A percentile compares a stretch with the other conserved stretches of the same genome.
Evolutionary conservation across 1,140 invertebrate species (phyloP).

Genomic region (Drosophila mauritiana): DNA sequence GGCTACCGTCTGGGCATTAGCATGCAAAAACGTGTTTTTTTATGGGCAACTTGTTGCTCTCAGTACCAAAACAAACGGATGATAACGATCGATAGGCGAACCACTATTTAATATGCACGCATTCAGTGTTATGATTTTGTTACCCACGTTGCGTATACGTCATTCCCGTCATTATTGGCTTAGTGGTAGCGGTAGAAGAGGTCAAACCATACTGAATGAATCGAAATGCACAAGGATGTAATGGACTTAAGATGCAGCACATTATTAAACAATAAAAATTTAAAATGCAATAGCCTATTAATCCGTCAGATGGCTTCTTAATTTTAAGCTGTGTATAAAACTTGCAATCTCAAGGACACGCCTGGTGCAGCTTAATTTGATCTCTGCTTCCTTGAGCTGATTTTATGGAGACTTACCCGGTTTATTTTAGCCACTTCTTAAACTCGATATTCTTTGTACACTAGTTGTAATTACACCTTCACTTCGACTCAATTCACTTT

Average conservation of each 20-base stretch:
- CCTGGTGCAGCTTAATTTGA: background rate
- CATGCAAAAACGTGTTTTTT: slow-evolving; percentile 68
- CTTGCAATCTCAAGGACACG: background rate
- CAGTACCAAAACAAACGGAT: slow-evolving; percentile 41
- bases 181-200: background rate
- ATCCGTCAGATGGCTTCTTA: no score
- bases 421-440: slow-evolving; percentile 4
- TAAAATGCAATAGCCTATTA: no score
- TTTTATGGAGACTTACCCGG: slow-evolving; percentile 43
- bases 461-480: slow-evolving; percentile 15
- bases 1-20: slow-evolving; percentile 46
- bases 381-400: background rate
- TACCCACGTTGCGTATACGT: slow-evolving; percentile 63
- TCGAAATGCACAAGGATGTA: background rate
- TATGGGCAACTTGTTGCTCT: slow-evolving; percentile 51
- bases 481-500: slow-evolving; percentile 18
- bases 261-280: background rate
- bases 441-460: background rate
- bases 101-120: slow-evolving; percentile 17
- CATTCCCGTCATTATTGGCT: slow-evolving; percentile 55
- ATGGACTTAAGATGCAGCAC: background rate
- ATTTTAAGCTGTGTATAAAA: background rate
- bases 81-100: slow-evolving; percentile 40
- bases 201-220: background rate
- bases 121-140: slow-evolving; percentile 31